Conservation (phyloP, 2,888 invertebrate genomes). For the Watsonalla cultraria region DNA sequence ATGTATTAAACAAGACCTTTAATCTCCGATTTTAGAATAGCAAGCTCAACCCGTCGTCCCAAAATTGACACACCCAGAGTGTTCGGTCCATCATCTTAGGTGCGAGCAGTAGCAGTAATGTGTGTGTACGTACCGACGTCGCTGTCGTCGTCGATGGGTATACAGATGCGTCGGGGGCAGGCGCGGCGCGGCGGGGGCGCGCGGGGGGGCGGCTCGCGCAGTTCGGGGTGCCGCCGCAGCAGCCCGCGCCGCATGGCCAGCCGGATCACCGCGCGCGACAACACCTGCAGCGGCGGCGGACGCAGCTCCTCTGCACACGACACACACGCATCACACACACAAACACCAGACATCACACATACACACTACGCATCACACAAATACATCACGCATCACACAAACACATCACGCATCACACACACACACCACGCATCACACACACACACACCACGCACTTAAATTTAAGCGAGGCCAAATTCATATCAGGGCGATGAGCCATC, state of each 20-base stretch:
- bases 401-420: background rate
- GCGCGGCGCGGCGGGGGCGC: slow-evolving; percentile 22
- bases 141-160: slow-evolving; percentile 47
- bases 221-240: slow-evolving; percentile 43
- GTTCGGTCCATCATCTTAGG: too few species aligned
- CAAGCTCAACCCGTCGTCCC: too few species aligned
- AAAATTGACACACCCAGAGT: too few species aligned
- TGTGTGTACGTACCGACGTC: slow-evolving; percentile 37
- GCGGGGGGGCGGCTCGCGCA: slow-evolving; percentile 37
- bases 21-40: too few species aligned
- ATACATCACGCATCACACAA: too few species aligned
- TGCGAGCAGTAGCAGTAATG: background rate
- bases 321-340: background rate
- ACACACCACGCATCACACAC: background rate
- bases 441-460: too few species aligned
- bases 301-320: slow-evolving; percentile 41
- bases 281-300: slow-evolving; percentile 52
- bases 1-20: too few species aligned
- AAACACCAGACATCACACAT: background rate
- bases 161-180: slow-evolving; percentile 31
- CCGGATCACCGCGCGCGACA: slow-evolving; percentile 49
- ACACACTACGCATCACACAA: too few species aligned
- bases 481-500: too few species aligned
- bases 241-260: slow-evolving; percentile 40
- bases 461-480: too few species aligned